Conservation (phyloP, 2,113 vertebrate genomes). For the Sceloporus tristichus region DNA sequence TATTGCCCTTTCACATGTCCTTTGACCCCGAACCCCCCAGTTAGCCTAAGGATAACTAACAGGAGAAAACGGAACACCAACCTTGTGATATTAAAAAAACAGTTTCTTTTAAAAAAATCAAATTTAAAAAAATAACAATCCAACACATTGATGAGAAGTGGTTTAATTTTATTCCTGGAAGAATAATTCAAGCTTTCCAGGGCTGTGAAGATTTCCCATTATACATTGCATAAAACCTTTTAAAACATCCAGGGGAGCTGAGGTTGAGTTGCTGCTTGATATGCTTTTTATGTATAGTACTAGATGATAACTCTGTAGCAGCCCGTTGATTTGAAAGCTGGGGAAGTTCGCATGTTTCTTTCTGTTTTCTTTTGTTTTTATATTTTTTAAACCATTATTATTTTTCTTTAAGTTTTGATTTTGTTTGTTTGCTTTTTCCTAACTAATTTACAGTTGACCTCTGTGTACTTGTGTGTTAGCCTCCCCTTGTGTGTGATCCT, state of each 20-base stretch:
- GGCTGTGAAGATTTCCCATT: slow-evolving; percentile 34
- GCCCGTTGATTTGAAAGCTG: slow-evolving; percentile 74
- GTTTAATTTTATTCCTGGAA: slow-evolving; percentile 55
- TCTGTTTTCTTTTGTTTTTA: slow-evolving; percentile 80
- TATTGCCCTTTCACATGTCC: slow-evolving; percentile 63
- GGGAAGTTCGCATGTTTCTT: slow-evolving; percentile 95
- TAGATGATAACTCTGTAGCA: slow-evolving; percentile 85
- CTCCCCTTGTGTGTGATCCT: slow-evolving; percentile 54
- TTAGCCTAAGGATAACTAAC: slow-evolving; percentile 16
- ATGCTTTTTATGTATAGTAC: slow-evolving; percentile 72
- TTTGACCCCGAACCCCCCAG: slow-evolving; percentile 67
- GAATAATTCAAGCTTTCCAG: slow-evolving; percentile 28
- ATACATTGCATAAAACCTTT: not conserved
- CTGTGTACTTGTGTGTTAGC: slow-evolving; percentile 77
- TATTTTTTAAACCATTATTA: slow-evolving; percentile 76
- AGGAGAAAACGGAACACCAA: slow-evolving; percentile 39
- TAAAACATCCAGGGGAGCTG: slow-evolving; percentile 29
- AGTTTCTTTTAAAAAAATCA: slow-evolving; percentile 7
- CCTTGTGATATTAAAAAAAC: not conserved
- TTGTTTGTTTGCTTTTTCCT: slow-evolving; percentile 71
- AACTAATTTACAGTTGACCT: slow-evolving; percentile 73
- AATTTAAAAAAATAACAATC: slow-evolving; percentile 19
- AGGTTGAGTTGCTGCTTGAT: slow-evolving; percentile 39
- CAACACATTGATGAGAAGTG: slow-evolving; percentile 28
- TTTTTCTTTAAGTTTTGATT: slow-evolving; percentile 77